These are phyloP conservation scores for Notamacropus eugenii DNA, from an alignment of 2,797 vertebrate genomes.

Conservation along the genomic window DNA sequence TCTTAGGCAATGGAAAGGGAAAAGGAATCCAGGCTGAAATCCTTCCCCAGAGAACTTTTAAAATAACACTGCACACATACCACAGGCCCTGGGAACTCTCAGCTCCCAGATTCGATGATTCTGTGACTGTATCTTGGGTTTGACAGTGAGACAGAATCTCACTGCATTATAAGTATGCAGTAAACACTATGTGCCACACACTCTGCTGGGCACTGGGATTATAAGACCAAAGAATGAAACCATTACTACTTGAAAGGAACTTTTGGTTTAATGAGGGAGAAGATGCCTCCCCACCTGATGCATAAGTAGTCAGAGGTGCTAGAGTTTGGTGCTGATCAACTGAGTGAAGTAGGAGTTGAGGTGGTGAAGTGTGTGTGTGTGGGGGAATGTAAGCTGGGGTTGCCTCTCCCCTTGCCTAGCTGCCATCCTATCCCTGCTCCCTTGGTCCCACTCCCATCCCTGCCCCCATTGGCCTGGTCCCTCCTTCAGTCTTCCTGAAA, in stretches of 20 bases:
- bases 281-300: neutral
- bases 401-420: neutral
- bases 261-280: neutral
- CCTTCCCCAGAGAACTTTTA: neutral
- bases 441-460: neutral
- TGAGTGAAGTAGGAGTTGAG: neutral
- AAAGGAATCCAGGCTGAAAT: neutral
- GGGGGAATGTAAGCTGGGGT: neutral
- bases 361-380: neutral
- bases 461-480: neutral
- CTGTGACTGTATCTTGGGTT: neutral
- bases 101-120: neutral
- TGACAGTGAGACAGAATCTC: neutral
- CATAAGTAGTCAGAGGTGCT: neutral
- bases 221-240: neutral
- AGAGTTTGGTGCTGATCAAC: neutral
- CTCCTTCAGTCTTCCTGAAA: neutral
- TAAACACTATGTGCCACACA: neutral
- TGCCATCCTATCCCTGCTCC: neutral
- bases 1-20: neutral
- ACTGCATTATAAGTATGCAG: no score
- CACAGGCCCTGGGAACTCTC: neutral
- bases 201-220: neutral
- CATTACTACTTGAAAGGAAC: neutral
- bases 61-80: neutral